phyloP scores from a whole-genome alignment of 2,113 vertebrate species.

The Seriola rivoliana region DNA sequence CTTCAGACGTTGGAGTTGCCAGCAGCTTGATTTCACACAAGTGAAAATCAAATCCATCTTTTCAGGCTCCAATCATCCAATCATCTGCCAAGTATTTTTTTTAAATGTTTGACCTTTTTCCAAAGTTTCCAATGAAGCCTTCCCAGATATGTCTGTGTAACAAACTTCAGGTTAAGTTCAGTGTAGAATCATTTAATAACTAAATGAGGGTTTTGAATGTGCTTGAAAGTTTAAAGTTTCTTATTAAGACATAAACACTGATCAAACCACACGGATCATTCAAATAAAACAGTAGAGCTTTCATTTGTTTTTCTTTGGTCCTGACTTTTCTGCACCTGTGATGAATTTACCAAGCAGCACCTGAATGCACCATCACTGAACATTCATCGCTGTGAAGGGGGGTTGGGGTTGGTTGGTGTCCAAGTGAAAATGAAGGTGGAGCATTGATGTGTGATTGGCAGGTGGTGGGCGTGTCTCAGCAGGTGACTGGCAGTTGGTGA shows the following conservation, averaged over 20 bases:
- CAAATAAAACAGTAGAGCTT: background rate
- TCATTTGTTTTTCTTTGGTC: slow-evolving; percentile 10
- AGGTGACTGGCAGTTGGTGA: slow-evolving; percentile 40
- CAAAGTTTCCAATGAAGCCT: too few relatives aligned
- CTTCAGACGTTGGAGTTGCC: too few relatives aligned
- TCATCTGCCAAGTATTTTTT: too few relatives aligned
- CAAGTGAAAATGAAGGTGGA: slow-evolving; percentile 21
- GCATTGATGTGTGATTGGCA: slow-evolving; percentile 6
- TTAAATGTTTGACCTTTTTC: too few relatives aligned
- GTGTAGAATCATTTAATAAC: background rate
- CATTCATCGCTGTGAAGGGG: background rate
- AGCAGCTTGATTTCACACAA: too few relatives aligned
- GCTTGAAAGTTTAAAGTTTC: background rate
- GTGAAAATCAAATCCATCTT: too few relatives aligned
- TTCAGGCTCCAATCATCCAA: too few relatives aligned
- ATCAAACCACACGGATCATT: background rate
- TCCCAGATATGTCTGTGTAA: too few relatives aligned
- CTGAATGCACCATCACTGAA: slow-evolving; percentile 54
- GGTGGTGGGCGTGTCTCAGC: slow-evolving; percentile 47
- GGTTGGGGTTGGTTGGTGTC: background rate
- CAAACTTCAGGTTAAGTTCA: too few relatives aligned
- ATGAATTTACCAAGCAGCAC: slow-evolving; percentile 10
- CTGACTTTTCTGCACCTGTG: background rate
- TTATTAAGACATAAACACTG: background rate
- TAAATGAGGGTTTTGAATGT: background rate